phyloP scores from a whole-genome alignment of 2,113 vertebrate species.

The Nettapus auritus region DNA sequence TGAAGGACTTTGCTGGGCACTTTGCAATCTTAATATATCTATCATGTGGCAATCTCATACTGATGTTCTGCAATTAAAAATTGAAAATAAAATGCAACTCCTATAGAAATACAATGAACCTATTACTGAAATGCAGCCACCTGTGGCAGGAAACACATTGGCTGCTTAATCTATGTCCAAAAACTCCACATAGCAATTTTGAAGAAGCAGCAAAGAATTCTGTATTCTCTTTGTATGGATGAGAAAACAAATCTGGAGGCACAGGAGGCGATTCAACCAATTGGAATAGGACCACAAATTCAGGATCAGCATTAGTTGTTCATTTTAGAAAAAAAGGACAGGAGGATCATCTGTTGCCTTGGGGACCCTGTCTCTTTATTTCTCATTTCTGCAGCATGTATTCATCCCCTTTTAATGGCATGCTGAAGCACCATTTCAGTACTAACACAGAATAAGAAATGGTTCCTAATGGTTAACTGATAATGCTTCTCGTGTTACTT shows the following conservation, averaged over 20 bases:
- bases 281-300: neutral
- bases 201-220: neutral
- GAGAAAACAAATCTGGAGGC: neutral
- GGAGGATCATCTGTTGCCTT: neutral
- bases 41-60: accelerated
- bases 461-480: neutral
- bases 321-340: no score
- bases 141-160: neutral
- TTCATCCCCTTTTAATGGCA: neutral
- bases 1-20: neutral
- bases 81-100: neutral
- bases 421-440: neutral
- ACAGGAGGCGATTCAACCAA: neutral
- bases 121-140: neutral
- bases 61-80: neutral
- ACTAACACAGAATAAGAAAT: neutral
- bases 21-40: neutral
- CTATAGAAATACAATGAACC: neutral
- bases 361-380: neutral
- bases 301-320: neutral
- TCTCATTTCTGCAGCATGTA: neutral
- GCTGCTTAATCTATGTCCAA: neutral
- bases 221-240: neutral
- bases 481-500: neutral
- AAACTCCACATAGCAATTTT: neutral